A percentile compares a stretch with the other conserved stretches of the same genome.
phyloP scores from a whole-genome alignment of 2,113 vertebrate species.

The Tragelaphus buxtoni region DNA sequence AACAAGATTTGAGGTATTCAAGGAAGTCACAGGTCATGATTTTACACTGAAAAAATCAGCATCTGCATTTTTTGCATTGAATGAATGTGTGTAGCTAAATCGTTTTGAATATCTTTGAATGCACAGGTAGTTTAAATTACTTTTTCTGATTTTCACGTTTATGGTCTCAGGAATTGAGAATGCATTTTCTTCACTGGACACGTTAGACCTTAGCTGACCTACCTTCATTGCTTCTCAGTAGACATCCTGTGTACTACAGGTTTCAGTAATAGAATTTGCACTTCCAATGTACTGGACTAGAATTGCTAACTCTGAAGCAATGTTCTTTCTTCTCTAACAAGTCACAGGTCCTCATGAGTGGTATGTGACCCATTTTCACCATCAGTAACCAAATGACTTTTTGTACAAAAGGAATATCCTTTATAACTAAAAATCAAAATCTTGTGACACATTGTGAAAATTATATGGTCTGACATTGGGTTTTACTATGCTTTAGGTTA shows the following conservation, averaged over 20 bases:
- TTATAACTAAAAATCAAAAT: constrained; percentile 52
- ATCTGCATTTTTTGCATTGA: neutral
- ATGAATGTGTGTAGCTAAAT: neutral
- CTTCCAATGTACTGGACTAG: neutral
- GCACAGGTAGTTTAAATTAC: neutral
- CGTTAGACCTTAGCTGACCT: neutral
- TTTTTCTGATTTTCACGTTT: neutral
- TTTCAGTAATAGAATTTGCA: neutral
- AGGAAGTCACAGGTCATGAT: neutral
- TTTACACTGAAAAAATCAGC: neutral
- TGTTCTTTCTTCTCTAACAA: neutral
- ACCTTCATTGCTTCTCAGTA: neutral
- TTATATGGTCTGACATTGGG: neutral
- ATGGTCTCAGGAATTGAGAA: neutral
- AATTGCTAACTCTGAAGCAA: neutral
- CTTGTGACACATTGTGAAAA: constrained; percentile 54
- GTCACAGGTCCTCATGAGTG: neutral
- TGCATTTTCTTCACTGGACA: neutral
- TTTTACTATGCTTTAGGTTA: constrained; percentile 65
- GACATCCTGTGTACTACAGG: neutral
- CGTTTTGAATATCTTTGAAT: neutral
- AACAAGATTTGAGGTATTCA: neutral
- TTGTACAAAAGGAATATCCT: neutral
- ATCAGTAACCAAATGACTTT: neutral
- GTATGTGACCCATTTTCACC: neutral